Conservation (phyloP, 2,797 vertebrate genomes). For the Rhyacichthys aspro region DNA sequence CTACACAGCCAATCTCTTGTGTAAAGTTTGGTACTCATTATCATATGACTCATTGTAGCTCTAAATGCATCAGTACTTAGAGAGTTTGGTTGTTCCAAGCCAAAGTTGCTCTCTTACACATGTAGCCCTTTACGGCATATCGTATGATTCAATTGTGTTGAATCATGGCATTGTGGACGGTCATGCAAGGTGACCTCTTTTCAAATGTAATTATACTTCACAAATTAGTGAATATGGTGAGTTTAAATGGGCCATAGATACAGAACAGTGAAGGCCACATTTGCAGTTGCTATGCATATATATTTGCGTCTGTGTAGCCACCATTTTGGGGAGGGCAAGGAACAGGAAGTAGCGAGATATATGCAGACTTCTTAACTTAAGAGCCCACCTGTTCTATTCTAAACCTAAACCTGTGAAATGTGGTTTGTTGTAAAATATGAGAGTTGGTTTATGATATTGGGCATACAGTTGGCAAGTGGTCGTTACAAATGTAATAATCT, state of each 20-base stretch:
- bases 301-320: neutral
- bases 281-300: neutral
- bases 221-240: neutral
- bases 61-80: slow-evolving; percentile 1
- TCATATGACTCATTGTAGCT: slow-evolving; percentile 9
- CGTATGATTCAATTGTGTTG: neutral
- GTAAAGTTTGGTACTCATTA: neutral
- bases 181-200: neutral
- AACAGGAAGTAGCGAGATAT: too few relatives aligned
- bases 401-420: too few relatives aligned
- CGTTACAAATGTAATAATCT: too few relatives aligned
- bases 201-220: neutral
- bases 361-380: too few relatives aligned
- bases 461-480: too few relatives aligned
- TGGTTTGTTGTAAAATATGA: too few relatives aligned
- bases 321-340: neutral
- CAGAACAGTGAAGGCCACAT: neutral
- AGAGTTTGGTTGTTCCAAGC: slow-evolving; percentile 13
- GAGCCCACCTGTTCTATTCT: too few relatives aligned
- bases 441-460: too few relatives aligned
- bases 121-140: neutral
- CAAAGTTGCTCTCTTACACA: neutral
- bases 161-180: neutral
- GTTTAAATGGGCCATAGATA: neutral
- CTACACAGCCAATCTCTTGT: neutral